Base-by-base conservation (phyloP, 2,888 invertebrate genomes). In the Pemphredon lugubris region DNA sequence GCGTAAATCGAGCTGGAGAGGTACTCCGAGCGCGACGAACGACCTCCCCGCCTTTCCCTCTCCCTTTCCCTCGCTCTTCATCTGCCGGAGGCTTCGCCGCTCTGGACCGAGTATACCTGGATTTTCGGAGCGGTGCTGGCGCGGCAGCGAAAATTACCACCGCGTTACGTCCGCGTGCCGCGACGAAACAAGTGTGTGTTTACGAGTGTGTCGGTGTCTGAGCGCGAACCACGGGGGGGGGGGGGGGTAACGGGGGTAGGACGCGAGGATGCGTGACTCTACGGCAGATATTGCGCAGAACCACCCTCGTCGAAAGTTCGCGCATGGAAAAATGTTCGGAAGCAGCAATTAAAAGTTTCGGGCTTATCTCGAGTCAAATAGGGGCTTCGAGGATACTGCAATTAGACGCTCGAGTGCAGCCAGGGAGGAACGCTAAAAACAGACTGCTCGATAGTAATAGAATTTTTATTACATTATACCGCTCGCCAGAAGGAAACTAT, bases 1-100 rank as follows among this genome's bases (percentile, higher is more conserved):
- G 81, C 82, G 81, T 85, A 84, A 86, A 85, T 85, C 82, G 80
- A 71, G 75, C 67, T 47, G 13, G 11, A 40, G 47, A 58, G 44
- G 44, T 48, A 64, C 69, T 18, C 67, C 39, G 39, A 61, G 47
- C 76, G 80, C 75, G 73, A 75, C 79, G 61, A 70, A 68, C 57
- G 54, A 64, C 39, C 55, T 54, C 47, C 13, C 26, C 47, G 14
- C 20, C 16, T 21, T 13, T 16, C 53, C 16, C 30, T 16, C 11
- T 26, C 23, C 16, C 42, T 14, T 59, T 34, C 47, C 55, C 64
- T 55, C 50, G 42, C 51, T 40, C n/a, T n/a, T n/a, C n/a, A n/a
- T n/a, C n/a, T n/a, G n/a, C n/a, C n/a, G n/a, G n/a, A n/a, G n/a
- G n/a, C n/a, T n/a, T n/a, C n/a, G n/a, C n/a, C n/a, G n/a, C n/a